Evolutionary conservation across 2,797 vertebrate species (phyloP).

Genomic region (Darevskia mixta): DNA sequence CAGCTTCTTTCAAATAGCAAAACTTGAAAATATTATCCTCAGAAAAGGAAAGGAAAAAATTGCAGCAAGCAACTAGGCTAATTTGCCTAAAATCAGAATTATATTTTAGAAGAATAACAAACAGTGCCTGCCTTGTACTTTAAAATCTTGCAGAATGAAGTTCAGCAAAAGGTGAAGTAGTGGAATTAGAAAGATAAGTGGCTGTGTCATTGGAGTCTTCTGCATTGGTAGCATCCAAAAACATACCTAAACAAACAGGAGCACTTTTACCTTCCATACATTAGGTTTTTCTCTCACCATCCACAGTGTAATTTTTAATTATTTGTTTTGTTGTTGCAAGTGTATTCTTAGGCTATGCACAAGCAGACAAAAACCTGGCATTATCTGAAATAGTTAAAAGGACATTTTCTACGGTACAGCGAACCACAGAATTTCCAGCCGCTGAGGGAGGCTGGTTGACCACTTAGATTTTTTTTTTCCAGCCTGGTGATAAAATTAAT

Average conservation of each 20-base stretch:
- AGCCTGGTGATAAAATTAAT: constrained; percentile 85
- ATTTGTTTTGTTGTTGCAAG: constrained; percentile 61
- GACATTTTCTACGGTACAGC: constrained; percentile 74
- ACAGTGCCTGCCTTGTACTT: constrained; percentile 78
- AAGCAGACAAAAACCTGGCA: constrained; percentile 73
- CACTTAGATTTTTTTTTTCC: constrained; percentile 82
- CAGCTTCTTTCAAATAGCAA: constrained; percentile 27
- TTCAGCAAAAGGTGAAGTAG: constrained; percentile 79
- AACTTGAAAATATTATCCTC: background rate
- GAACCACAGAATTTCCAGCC: constrained; percentile 77
- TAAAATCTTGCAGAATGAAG: constrained; percentile 77
- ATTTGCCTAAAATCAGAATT: constrained; percentile 72
- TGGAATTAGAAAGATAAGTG: constrained; percentile 81
- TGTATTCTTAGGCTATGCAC: constrained; percentile 61
- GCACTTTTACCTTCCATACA: constrained; percentile 63
- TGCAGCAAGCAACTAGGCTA: constrained; percentile 60
- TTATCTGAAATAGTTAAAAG: constrained; percentile 73
- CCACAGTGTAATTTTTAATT: constrained; percentile 42
- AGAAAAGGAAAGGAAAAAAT: constrained; percentile 54
- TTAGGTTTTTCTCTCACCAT: constrained; percentile 59
- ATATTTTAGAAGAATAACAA: constrained; percentile 80
- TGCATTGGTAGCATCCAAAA: constrained; percentile 73
- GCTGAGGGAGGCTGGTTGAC: constrained; percentile 80
- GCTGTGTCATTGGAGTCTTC: constrained; percentile 76
- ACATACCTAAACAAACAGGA: constrained; percentile 79